Evolutionary conservation across 2,888 invertebrate species (phyloP).

Genomic region (Drosophila anomalata): DNA sequence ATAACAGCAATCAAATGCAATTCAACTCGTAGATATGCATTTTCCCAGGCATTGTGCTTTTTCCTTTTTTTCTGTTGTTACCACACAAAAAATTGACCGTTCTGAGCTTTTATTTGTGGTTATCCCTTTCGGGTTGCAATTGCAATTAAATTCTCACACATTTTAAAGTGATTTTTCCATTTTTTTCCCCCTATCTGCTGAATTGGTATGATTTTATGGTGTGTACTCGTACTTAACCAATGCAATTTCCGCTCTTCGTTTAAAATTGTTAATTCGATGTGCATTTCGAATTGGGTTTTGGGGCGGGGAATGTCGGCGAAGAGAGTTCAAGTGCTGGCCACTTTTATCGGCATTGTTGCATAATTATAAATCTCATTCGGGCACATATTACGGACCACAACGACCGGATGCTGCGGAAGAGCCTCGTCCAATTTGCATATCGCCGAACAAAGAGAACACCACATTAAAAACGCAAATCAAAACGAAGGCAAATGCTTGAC

Average conservation of each 20-base stretch:
- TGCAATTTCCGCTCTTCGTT: slow-evolving; percentile 35
- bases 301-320: neutral
- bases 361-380: slow-evolving; percentile 29
- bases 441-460: slow-evolving; percentile 8
- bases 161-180: slow-evolving; percentile 54
- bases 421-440: slow-evolving; percentile 22
- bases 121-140: slow-evolving; percentile 61
- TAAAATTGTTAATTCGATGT: slow-evolving; percentile 42
- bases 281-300: slow-evolving; percentile 8
- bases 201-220: neutral
- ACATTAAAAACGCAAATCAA: slow-evolving; percentile 54
- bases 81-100: slow-evolving; percentile 44
- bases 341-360: slow-evolving; percentile 29
- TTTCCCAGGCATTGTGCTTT: slow-evolving; percentile 15
- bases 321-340: slow-evolving; percentile 35
- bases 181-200: slow-evolving; percentile 8
- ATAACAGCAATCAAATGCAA: slow-evolving; percentile 18
- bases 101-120: slow-evolving; percentile 62
- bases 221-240: slow-evolving; percentile 33
- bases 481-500: slow-evolving; percentile 60
- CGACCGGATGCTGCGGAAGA: slow-evolving; percentile 13
- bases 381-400: slow-evolving; percentile 23
- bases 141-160: slow-evolving; percentile 72
- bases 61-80: slow-evolving; percentile 9
- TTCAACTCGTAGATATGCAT: slow-evolving; percentile 3